Evolutionary conservation across 2,797 vertebrate genomes (phyloP), one percentile per base, ranked within the genome.

Genomic region (Anisognathus igniventris): DNA sequence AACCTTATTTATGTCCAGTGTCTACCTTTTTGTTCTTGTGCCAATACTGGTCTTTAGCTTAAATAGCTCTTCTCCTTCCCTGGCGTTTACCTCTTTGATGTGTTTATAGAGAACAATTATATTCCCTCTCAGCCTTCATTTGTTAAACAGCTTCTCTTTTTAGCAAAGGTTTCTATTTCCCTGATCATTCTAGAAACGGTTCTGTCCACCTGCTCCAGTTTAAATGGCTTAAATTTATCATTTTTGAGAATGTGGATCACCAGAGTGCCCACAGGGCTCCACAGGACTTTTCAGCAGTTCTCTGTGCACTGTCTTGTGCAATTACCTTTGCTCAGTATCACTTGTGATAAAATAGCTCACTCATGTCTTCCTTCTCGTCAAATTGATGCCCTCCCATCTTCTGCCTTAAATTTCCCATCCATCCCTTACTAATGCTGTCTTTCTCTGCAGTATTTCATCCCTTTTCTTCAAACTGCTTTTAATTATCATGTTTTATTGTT

Each of bases 51-150:
- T 62, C 86, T 83, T 94, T 66, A 86, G 62, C 70, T 91, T 95
- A 80, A 95, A 90, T 70, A 95, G 73, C 47, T 92, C 82, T 90
- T 88, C 45, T 76, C 27, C 57, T 87, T 91, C 87, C 54, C 62
- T 45, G 51, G 44, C 20, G 16, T 94, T 94, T 92, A 70, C 79
- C 42, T 78, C 66, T 86, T 71, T 95, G 90, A 92, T 90, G 70
- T 88, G 60, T 96, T 96, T 96, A 95, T 95, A 65, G 93, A 42
- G 61, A 77, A 35, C 91, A 68, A 94, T 93, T 93, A 90, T 54
- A 93, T 88, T 75, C 31, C n/a, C 54, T 75, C 86, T 95, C 92
- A 90, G 48, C 70, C 76, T 88, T 91, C 79, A 94, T 95, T 88
- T 95, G 79, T 68, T 84, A 74, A 91, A 71, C 50, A 54, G 65